These are phyloP conservation scores for Peromyscus attwateri DNA, from an alignment of 2,797 vertebrate genomes.

Conservation along the genomic window DNA sequence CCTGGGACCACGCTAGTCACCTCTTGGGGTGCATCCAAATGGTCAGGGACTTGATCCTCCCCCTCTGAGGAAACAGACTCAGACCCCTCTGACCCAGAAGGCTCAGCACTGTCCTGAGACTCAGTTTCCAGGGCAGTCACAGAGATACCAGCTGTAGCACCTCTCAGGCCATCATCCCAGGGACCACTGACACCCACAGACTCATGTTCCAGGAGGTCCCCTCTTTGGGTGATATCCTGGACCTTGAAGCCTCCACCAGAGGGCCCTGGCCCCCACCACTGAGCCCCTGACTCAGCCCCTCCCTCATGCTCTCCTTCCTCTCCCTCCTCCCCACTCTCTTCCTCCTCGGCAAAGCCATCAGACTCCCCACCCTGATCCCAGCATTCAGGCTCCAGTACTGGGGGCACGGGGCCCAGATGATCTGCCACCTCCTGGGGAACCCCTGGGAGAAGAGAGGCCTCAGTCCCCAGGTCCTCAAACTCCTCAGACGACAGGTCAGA, in stretches of 20 bases:
- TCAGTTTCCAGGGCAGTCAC: background rate
- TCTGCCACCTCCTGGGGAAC: background rate
- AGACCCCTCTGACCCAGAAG: constrained; percentile 70
- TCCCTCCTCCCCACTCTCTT: constrained; percentile 79
- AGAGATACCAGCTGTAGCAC: accelerated
- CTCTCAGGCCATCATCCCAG: constrained; percentile 10
- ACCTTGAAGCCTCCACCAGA: constrained; percentile 7
- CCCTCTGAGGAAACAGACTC: constrained; percentile 35
- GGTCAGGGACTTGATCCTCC: background rate
- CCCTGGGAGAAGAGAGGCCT: constrained; percentile 63
- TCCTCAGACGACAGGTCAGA: constrained; percentile 78
- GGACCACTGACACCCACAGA: background rate
- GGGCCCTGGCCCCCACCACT: background rate
- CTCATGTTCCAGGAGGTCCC: background rate
- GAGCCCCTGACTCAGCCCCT: background rate
- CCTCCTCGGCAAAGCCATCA: constrained; percentile 82
- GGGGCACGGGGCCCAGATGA: constrained; percentile 1
- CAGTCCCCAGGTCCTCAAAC: constrained; percentile 76
- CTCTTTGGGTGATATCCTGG: background rate
- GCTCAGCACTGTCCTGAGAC: constrained; percentile 67
- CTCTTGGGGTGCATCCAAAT: background rate
- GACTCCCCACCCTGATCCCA: constrained; percentile 78
- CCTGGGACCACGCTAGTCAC: background rate
- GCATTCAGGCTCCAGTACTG: constrained; percentile 46
- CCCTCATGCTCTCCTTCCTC: constrained; percentile 49